Evolutionary conservation across 2,113 vertebrate genomes (phyloP), one percentile per base, ranked within the genome.

Genomic region (Apeltes quadracus): DNA sequence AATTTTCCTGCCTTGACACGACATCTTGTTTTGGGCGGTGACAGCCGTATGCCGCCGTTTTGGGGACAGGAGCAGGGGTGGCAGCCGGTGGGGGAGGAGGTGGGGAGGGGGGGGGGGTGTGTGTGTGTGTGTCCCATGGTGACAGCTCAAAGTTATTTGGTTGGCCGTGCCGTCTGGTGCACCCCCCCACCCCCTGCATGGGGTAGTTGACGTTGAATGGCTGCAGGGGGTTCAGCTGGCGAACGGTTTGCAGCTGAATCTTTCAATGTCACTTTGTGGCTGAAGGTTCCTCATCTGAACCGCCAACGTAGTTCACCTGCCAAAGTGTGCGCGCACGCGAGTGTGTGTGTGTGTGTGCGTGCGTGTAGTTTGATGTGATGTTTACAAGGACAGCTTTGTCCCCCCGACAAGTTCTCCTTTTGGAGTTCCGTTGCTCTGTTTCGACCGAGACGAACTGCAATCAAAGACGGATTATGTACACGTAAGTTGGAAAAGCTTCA

Each of bases 11-110:
- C 50, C 25, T 88, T 88, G 87, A 90, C 87, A 82, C 84, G 88
- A 92, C 89, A 90, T 93, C 91, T 94, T 92, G 79, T 92, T 94
- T 92, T 89, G 84, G 74, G 65, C 89, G 82, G 76, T 91, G 93
- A 95, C 92, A 93, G 93, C 92, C 91, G 84, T 90, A 92, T 90
- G 93, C 88, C 70, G 75, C 51, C 23, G 57, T 92, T 90, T 91
- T 87, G 86, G 81, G 75, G 82, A 89, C 78, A 41, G 85, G 89
- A 84, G 85, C 69, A 74, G 68, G 62, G 75, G 87, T 81, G 86
- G 85, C 72, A 62, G 79, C 50, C 50, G 25, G n/a, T 13, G 48
- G 5, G 41, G 14, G 48, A 15, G 41, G 14, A 2, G 6, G 20
- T 7, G 15, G 14, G 25, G 14, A 13, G 9, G 10, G 32, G 1